Evolutionary conservation across 1,140 invertebrate genomes (phyloP), one percentile per base, ranked within the genome.

Genomic region (Sinella curviseta): DNA sequence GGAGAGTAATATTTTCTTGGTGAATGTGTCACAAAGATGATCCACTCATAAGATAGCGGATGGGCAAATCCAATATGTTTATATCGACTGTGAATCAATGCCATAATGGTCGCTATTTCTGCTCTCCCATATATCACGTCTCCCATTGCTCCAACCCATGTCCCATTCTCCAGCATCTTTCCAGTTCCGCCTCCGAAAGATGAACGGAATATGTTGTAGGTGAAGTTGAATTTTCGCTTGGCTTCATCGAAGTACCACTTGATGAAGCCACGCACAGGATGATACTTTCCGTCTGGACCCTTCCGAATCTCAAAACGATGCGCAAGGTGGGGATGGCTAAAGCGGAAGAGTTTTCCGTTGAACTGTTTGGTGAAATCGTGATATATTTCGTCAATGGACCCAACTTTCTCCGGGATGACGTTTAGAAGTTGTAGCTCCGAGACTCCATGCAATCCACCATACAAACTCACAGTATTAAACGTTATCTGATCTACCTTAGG

Each of bases 161-260:
- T 75, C 8, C 74, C 74, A 26, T 75, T 75, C 28, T 39, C 31
- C n/a, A 75, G 28, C 28, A 2, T 2, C 17, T 48, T 54, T 30
- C 74, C 74, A 12, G 74, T 75, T 14, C 74, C 35, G 1, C 74
- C 74, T 2, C 39, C 74, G 28, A 75, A 75, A 20, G 74, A 75
- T 4, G 74, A 12, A 1, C 2, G 36, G 26, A 54, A 75, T 2
- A 75, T 39, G 36, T 75, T 8, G 24, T 48, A 75, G 28, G 74
- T 39, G 28, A 75, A 75, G 26, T 75, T 75, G 36, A 75, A 54
- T 54, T 75, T 75, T 17, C 39, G 12, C 74, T 39, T 75, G 3
- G 74, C 74, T 54, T 24, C 74, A n/a, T 39, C 74, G 12, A 75
- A 75, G 14, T 30, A 75, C 35, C 35, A 48, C 28, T 48, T 54